Conservation (phyloP, 1,140 invertebrate genomes). For the Gonioctena quinquepunctata region DNA sequence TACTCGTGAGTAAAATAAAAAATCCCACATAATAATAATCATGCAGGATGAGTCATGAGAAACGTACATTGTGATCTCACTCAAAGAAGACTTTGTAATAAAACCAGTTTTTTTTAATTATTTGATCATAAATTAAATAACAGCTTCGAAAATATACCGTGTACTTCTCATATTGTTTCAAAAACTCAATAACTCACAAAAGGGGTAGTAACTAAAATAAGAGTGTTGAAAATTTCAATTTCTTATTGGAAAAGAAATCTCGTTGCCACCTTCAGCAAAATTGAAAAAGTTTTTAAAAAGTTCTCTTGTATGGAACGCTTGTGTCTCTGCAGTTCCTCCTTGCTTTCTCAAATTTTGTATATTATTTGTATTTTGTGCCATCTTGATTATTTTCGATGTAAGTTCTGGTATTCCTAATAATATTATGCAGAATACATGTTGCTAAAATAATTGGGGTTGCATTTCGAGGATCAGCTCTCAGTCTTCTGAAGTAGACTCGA, state of each 20-base stretch:
- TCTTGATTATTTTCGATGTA: not conserved
- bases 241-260: no score
- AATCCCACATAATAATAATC: no score
- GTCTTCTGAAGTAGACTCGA: slow-evolving; percentile 21
- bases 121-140: no score
- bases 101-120: no score
- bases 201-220: no score
- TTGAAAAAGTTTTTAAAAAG: not conserved
- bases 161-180: no score
- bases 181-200: no score
- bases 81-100: no score
- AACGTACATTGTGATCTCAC: no score
- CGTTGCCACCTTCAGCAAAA: not conserved
- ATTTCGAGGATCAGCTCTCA: not conserved
- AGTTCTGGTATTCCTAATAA: not conserved
- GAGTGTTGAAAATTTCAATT: no score
- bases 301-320: not conserved
- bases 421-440: not conserved
- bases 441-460: not conserved
- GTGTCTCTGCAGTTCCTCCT: not conserved
- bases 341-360: not conserved
- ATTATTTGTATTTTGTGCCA: not conserved
- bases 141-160: no score
- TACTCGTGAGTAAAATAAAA: not conserved
- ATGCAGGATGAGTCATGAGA: no score